Evolutionary conservation across 2,113 vertebrate genomes (phyloP), one percentile per base, ranked within the genome.

Genomic region (Pangasianodon hypophthalmus): DNA sequence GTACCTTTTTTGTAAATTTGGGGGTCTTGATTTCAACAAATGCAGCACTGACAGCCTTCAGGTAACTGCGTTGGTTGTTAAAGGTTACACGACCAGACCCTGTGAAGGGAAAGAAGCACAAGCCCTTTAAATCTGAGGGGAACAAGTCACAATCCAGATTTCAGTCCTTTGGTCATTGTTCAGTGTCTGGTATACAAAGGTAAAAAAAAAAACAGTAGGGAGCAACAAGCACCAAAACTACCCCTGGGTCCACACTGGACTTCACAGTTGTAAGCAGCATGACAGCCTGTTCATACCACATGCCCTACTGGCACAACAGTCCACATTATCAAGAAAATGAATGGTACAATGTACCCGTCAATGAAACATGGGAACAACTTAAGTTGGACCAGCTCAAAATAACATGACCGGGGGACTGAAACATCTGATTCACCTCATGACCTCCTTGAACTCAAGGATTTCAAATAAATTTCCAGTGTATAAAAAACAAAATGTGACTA

Each of bases 11-110:
- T 87, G 98, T 99, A 93, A 99, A 99, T 96, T 99, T 99, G 56
- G 98, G 97, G 0, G 98, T 99, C 96, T 99, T 99, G 91, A 99
- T 99, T 92, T 99, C 98, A 88, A 99, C 98, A 88, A 99, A 99
- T 0, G 98, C 98, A 90, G 98, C 98, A 0, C 97, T 97, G 81
- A 99, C 98, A 0, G 98, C 98, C 93, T 99, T 99, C 93, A 99
- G 96, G 88, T 99, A 99, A 95, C 98, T 99, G 89, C 97, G 97
- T 88, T 99, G 98, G 93, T 98, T 99, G 95, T 97, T 99, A 90
- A 99, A 99, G 90, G 98, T 99, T 93, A 99, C 98, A n/a, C 98
- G 97, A 77, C 99, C 98, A 89, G 99, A 99, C 75, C 99, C 98
- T 99, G 88, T 1, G 8, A 88, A 46, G 1, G 71, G 5, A 29